Percentiles rank a stretch among this genome's conserved stretches.
These are phyloP conservation scores for Punctoribates punctum DNA, from an alignment of 2,888 invertebrate species.

Conservation along the genomic window DNA sequence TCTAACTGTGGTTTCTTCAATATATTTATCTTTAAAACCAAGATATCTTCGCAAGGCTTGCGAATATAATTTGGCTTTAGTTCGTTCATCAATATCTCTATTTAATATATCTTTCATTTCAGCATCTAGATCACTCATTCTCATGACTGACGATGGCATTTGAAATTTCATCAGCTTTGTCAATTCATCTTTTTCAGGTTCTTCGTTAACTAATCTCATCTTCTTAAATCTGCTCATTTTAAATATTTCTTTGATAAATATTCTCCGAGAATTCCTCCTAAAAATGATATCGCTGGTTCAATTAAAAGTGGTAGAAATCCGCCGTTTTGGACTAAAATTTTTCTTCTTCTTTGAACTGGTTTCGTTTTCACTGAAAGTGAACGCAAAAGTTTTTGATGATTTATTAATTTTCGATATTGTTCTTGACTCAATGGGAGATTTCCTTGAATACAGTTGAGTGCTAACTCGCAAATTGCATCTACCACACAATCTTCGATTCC, in stretches of 20 bases:
- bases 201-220: background rate
- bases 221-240: background rate
- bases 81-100: background rate
- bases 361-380: background rate
- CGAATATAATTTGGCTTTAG: background rate
- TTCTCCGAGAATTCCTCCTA: background rate
- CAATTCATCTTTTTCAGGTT: background rate
- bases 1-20: background rate
- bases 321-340: background rate
- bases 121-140: background rate
- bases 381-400: background rate
- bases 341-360: background rate
- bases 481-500: background rate
- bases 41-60: background rate
- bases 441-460: too few relatives aligned
- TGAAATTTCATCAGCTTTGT: too few relatives aligned
- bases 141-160: background rate
- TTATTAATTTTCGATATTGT: background rate
- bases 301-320: background rate
- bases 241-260: background rate
- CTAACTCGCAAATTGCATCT: background rate
- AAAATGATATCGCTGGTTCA: background rate
- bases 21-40: background rate
- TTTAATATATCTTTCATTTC: background rate
- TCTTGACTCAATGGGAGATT: background rate